These are phyloP conservation scores for Galleria mellonella DNA, from an alignment of 1,140 invertebrate species.

Conservation along the genomic window DNA sequence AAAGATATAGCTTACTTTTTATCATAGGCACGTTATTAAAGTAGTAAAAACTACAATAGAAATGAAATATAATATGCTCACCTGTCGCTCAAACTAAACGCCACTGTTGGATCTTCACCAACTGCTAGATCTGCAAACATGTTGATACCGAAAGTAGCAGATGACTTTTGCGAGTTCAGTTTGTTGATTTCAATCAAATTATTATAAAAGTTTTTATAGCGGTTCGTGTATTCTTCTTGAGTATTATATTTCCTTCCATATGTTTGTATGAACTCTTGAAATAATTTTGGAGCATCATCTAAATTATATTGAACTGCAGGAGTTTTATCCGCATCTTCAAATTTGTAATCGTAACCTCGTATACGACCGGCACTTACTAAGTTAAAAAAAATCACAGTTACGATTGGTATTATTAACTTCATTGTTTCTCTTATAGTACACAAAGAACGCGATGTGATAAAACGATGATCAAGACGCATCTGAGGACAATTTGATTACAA, in stretches of 20 bases:
- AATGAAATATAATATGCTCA: no score
- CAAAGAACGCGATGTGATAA: background rate
- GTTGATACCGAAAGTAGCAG: constrained; percentile 32
- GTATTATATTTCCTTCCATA: constrained; percentile 40
- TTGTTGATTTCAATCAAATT: constrained; percentile 46
- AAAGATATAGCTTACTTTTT: no score
- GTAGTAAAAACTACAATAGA: no score
- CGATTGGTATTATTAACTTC: constrained; percentile 20
- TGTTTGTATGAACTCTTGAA: constrained; percentile 27
- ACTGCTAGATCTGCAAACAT: constrained; percentile 35
- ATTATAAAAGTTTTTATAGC: constrained; percentile 33
- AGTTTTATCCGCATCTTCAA: no score
- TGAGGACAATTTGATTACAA: constrained; percentile 4
- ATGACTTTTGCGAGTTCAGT: constrained; percentile 24
- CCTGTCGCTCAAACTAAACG: no score
- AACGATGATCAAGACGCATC: constrained; percentile 13
- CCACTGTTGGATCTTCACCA: constrained; percentile 13
- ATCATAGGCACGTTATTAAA: no score
- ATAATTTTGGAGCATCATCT: constrained; percentile 23
- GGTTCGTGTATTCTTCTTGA: constrained; percentile 25
- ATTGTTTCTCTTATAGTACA: constrained; percentile 21
- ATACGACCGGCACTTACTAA: constrained; percentile 1
- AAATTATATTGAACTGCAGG: constrained; percentile 22
- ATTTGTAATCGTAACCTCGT: no score
- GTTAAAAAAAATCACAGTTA: constrained; percentile 4